These are phyloP conservation scores for Pteruthius melanotis DNA, from an alignment of 2,113 vertebrate species.

Conservation along the genomic window DNA sequence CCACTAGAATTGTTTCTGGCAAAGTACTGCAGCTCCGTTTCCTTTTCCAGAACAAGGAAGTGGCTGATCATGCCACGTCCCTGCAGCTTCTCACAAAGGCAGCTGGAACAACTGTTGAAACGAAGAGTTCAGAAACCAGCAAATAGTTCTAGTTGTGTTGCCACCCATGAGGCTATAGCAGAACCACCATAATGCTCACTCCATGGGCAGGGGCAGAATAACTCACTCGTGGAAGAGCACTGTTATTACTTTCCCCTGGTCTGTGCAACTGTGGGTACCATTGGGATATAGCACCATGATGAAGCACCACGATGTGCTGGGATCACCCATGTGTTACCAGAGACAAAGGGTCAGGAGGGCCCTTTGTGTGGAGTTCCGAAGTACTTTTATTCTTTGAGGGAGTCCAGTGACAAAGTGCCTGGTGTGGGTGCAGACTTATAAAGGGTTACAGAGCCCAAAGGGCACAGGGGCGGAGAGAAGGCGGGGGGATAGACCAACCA, in stretches of 20 bases:
- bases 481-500: too few relatives aligned
- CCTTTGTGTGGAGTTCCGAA: too few relatives aligned
- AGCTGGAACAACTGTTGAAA: not conserved
- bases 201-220: not conserved
- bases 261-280: not conserved
- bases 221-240: not conserved
- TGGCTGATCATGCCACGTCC: accelerated
- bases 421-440: too few relatives aligned
- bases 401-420: too few relatives aligned
- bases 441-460: too few relatives aligned
- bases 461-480: too few relatives aligned
- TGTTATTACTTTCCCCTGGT: not conserved
- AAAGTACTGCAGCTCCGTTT: not conserved
- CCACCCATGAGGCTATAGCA: not conserved
- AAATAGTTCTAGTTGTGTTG: not conserved
- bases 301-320: not conserved
- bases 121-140: not conserved
- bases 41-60: not conserved
- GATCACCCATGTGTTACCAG: too few relatives aligned
- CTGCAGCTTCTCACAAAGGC: not conserved
- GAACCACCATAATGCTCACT: not conserved
- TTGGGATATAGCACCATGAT: not conserved
- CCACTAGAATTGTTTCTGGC: not conserved
- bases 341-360: too few relatives aligned
- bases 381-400: too few relatives aligned